phyloP scores from a whole-genome alignment of 2,797 vertebrate genomes.

The Pangasius larnaudii region DNA sequence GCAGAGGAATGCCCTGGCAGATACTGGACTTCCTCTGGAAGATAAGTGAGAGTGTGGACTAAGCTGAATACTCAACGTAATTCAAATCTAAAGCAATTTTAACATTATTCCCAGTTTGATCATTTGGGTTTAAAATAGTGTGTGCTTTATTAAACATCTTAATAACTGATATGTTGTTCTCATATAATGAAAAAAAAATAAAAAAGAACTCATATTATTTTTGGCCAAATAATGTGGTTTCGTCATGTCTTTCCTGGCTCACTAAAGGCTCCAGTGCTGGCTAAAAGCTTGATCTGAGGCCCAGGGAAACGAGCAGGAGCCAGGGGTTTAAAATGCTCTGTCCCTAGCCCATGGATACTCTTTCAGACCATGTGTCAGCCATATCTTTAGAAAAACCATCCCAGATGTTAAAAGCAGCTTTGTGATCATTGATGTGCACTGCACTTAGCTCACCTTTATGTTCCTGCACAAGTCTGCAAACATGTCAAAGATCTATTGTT shows the following conservation, averaged over 20 bases:
- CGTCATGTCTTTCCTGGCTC: conserved; percentile 33
- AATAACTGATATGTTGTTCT: conserved; percentile 11
- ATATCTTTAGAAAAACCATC: conserved; percentile 19
- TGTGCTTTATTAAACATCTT: neutral
- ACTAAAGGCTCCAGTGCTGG: conserved; percentile 4
- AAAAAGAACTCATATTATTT: conserved; percentile 10
- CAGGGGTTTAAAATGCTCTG: conserved; percentile 6
- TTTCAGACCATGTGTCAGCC: conserved; percentile 26
- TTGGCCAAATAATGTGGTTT: conserved; percentile 5
- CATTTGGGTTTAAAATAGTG: conserved; percentile 1
- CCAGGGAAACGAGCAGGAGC: conserved; percentile 12
- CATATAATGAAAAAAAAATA: conserved; percentile 1
- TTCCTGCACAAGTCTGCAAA: conserved; percentile 7
- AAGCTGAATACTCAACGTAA: neutral
- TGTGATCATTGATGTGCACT: conserved; percentile 5
- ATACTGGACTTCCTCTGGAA: conserved; percentile 65
- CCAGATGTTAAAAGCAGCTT: conserved; percentile 27
- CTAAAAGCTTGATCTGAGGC: conserved; percentile 15
- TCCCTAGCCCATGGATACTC: conserved; percentile 17
- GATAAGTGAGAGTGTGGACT: conserved; percentile 51
- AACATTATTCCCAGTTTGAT: conserved; percentile 2
- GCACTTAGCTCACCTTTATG: conserved; percentile 17
- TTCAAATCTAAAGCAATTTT: conserved; percentile 1
- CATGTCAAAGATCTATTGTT: conserved; percentile 39
- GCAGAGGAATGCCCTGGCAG: conserved; percentile 67